Percentiles rank a stretch among this genome's conserved stretches.
Conservation (phyloP, 2,888 invertebrate species). For the Sialis lutaria region DNA sequence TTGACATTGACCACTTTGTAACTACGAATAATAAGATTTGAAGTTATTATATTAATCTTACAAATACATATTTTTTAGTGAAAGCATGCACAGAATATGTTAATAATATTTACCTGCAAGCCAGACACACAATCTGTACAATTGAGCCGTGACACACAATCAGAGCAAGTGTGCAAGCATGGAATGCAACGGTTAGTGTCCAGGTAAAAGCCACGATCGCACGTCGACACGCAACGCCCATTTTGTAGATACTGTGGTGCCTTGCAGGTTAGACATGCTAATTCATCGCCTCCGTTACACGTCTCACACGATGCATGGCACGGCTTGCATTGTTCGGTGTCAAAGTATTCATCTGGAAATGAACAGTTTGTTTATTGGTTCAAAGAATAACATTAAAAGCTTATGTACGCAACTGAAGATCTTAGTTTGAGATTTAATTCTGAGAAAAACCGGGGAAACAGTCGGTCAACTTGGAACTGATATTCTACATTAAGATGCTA, state of each 20-base stretch:
- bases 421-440: no score
- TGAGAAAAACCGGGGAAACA: no score
- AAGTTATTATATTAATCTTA: no score
- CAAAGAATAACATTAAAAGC: no score
- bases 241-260: conserved; percentile 55
- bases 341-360: conserved; percentile 53
- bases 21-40: conserved; percentile 17
- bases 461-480: no score
- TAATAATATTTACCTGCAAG: conserved; percentile 30
- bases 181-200: conserved; percentile 57
- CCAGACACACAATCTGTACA: conserved; percentile 65
- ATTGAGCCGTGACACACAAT: conserved; percentile 61
- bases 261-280: conserved; percentile 58
- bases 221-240: conserved; percentile 55
- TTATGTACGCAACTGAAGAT: no score
- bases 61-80: not conserved
- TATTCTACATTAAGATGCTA: no score
- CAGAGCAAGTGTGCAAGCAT: conserved; percentile 63
- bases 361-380: conserved; percentile 11
- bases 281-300: conserved; percentile 62
- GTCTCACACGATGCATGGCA: conserved; percentile 68
- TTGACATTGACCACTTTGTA: conserved; percentile 70
- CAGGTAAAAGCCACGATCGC: conserved; percentile 57
- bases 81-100: not conserved
- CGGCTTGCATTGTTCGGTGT: conserved; percentile 47